Base-by-base conservation (phyloP, 2,113 vertebrate genomes). In the Odontesthes bonariensis region DNA sequence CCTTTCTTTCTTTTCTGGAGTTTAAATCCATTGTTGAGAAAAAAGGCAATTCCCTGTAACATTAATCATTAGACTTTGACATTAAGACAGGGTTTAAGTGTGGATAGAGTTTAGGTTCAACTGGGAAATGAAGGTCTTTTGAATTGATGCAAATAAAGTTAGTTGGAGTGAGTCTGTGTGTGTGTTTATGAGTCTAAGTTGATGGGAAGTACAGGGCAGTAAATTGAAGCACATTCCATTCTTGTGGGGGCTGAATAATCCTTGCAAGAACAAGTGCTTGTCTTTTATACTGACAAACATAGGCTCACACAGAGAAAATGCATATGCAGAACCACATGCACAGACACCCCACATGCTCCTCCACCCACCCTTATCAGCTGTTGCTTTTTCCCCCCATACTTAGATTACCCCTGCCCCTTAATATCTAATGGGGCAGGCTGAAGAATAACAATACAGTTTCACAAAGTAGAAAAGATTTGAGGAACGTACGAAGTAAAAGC, bases 361-460 rank as follows among this genome's bases (percentile, higher is more conserved):
- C 72, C 47, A 2, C 69, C 55, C 42, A 49, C 65, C 65, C 73
- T 78, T 81, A 87, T 88, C 87, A 85, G 82, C 84, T 84, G 82
- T 85, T 76, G 47, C 71, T 79, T 81, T 77, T 83, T 85, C 68
- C 51, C 66, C 27, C 27, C 27, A 27, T 63, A 13, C 65, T 72
- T 42, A 53, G 61, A 77, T 75, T 69, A 68, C 73, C 73, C 62
- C 23, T 23, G 67, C 22, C 63, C 71, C 19, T 46, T 47, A 33
- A 61, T 32, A 33, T 52, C 35, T n/a, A 6, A 53, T 19, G 5
- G 38, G 23, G 5, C 12, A 6, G 35, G 19, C 17, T 8, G 22
- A 19, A 69, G 14, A 31, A 60, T 42, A 11, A 44, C 69, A 44
- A 54, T 23, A 22, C 5, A 22, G 14, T 7, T 1, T 9, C 7